A percentile compares a stretch with the other conserved stretches of the same genome.
Evolutionary conservation across 2,113 vertebrate species (phyloP).

Genomic region (Rostratula benghalensis): DNA sequence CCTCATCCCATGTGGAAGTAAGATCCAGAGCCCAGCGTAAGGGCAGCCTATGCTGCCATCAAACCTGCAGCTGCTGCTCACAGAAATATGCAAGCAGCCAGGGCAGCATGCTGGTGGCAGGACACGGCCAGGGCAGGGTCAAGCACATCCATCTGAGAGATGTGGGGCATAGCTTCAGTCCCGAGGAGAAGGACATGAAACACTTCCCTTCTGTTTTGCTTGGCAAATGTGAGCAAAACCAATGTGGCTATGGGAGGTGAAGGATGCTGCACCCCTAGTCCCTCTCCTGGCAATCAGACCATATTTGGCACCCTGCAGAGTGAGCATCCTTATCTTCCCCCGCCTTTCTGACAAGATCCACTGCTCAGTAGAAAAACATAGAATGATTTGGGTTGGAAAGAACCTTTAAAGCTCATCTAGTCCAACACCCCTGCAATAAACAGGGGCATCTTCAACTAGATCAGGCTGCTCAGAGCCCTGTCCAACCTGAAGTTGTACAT

Average conservation of each 20-base stretch:
- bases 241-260: accelerated
- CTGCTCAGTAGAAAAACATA: neutral
- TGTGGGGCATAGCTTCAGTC: neutral
- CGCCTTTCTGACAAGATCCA: neutral
- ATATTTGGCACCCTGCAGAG: neutral
- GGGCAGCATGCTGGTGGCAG: neutral
- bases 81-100: accelerated
- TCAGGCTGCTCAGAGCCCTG: neutral
- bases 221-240: neutral
- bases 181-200: neutral
- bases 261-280: neutral
- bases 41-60: neutral
- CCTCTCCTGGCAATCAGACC: neutral
- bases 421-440: neutral
- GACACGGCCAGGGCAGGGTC: accelerated
- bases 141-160: neutral
- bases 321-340: neutral
- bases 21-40: neutral
- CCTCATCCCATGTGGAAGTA: neutral
- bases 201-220: neutral
- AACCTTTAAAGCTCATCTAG: neutral
- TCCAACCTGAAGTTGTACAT: neutral
- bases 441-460: neutral
- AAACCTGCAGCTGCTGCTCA: neutral
- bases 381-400: neutral